Percentiles rank a stretch among this genome's conserved stretches.
phyloP scores from a whole-genome alignment of 2,797 vertebrate genomes.

The Chaunax sp. region DNA sequence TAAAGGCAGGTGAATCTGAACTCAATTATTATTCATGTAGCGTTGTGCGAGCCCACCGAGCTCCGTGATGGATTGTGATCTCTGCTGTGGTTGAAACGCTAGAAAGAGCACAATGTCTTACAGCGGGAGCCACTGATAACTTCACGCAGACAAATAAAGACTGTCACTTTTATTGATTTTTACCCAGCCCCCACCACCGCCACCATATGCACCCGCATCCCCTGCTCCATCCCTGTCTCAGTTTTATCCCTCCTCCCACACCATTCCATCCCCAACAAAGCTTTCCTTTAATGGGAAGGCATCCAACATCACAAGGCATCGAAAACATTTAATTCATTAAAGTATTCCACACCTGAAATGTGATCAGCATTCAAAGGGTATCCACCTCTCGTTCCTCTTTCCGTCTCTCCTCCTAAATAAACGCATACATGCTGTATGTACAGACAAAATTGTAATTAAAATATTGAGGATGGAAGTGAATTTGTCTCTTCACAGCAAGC shows the following conservation, averaged over 20 bases:
- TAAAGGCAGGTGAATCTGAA: conserved; percentile 85
- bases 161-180: conserved; percentile 84
- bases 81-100: conserved; percentile 77
- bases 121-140: conserved; percentile 84
- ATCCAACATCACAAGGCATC: conserved; percentile 54
- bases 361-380: conserved; percentile 54
- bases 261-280: conserved; percentile 53
- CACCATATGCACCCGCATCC: conserved; percentile 54
- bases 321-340: conserved; percentile 43
- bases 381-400: conserved; percentile 24
- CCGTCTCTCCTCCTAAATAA: conserved; percentile 38
- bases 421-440: conserved; percentile 44
- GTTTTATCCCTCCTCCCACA: conserved; percentile 42
- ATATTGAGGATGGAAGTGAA: conserved; percentile 73
- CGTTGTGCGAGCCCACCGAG: conserved; percentile 67
- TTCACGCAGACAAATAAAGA: conserved; percentile 88
- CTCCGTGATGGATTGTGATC: conserved; percentile 84
- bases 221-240: conserved; percentile 60
- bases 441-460: conserved; percentile 60
- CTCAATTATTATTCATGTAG: conserved; percentile 83
- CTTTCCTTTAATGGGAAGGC: conserved; percentile 56
- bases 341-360: conserved; percentile 45
- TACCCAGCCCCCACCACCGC: conserved; percentile 41
- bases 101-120: conserved; percentile 82
- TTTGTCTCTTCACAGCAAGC: conserved; percentile 77